Evolutionary conservation across 1,140 invertebrate species (phyloP).

Genomic region (Drosophila bocki): DNA sequence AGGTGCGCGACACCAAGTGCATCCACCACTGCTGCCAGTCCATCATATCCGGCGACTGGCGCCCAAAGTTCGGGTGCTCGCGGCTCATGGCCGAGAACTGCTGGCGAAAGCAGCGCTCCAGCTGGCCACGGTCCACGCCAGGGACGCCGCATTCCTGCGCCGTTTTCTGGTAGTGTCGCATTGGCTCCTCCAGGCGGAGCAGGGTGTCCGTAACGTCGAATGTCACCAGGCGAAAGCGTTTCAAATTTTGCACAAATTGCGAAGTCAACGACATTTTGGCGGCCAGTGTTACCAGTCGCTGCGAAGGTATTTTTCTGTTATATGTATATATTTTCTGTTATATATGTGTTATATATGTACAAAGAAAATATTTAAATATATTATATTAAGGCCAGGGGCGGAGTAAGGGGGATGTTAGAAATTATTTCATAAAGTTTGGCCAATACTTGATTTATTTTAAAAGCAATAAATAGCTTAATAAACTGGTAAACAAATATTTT

Average conservation of each 20-base stretch:
- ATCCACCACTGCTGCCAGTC: constrained; percentile 78
- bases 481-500: too few relatives aligned
- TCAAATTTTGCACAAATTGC: constrained; percentile 69
- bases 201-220: constrained; percentile 96
- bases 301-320: background rate
- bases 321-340: too few relatives aligned
- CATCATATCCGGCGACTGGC: constrained; percentile 55
- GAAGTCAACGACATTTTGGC: constrained; percentile 62
- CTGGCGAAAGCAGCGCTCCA: constrained; percentile 85
- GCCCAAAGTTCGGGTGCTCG: constrained; percentile 71
- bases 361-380: constrained; percentile 2
- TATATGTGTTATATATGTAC: background rate
- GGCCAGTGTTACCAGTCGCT: constrained; percentile 17
- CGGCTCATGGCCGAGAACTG: constrained; percentile 67
- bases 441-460: too few relatives aligned
- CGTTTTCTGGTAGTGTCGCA: constrained; percentile 89
- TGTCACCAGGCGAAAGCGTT: constrained; percentile 89
- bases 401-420: background rate
- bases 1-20: constrained; percentile 62
- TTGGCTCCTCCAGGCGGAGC: constrained; percentile 88
- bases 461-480: too few relatives aligned
- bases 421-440: background rate
- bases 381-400: background rate
- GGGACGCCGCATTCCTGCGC: constrained; percentile 89
- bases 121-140: constrained; percentile 85